phyloP scores from a whole-genome alignment of 1,140 invertebrate genomes.

The Drosophila lini region DNA sequence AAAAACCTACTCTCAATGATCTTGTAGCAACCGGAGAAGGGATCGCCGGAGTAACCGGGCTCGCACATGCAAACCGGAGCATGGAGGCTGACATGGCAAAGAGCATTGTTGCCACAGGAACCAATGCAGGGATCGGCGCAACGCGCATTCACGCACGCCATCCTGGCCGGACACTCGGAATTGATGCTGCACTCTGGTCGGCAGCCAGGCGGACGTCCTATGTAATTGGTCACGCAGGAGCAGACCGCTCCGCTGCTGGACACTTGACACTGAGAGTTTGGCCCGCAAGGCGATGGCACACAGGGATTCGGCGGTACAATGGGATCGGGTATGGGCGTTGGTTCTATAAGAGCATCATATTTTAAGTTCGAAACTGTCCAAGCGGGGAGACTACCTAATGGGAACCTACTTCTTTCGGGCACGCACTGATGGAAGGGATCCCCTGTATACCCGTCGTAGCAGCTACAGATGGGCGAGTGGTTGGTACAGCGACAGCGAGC shows the following conservation, averaged over 20 bases:
- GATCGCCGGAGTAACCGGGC: conserved; percentile 89
- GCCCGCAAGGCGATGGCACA: conserved; percentile 88
- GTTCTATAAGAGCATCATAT: conserved; percentile 50
- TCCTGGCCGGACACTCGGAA: conserved; percentile 88
- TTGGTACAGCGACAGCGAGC: conserved; percentile 93
- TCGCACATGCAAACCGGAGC: conserved; percentile 89
- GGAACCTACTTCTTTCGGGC: conserved; percentile 77
- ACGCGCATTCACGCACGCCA: conserved; percentile 88
- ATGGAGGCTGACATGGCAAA: conserved; percentile 89
- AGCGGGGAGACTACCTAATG: neutral
- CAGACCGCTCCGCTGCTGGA: conserved; percentile 87
- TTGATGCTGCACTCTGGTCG: conserved; percentile 90
- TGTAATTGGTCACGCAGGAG: conserved; percentile 88
- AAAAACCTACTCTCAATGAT: conserved; percentile 85
- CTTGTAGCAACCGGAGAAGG: conserved; percentile 88
- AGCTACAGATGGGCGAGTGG: conserved; percentile 93
- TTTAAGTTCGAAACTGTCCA: conserved; percentile 23
- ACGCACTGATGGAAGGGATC: conserved; percentile 89
- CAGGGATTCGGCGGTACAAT: conserved; percentile 85
- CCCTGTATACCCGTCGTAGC: conserved; percentile 89
- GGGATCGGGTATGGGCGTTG: conserved; percentile 66
- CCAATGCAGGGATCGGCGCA: conserved; percentile 90
- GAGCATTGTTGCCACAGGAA: conserved; percentile 89
- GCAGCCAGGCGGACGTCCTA: conserved; percentile 90
- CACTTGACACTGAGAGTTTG: conserved; percentile 88